A percentile compares a stretch with the other conserved stretches of the same genome.
These are phyloP conservation scores for Aselliscus stoliczkanus DNA, from an alignment of 2,797 vertebrate species.

Conservation along the genomic window DNA sequence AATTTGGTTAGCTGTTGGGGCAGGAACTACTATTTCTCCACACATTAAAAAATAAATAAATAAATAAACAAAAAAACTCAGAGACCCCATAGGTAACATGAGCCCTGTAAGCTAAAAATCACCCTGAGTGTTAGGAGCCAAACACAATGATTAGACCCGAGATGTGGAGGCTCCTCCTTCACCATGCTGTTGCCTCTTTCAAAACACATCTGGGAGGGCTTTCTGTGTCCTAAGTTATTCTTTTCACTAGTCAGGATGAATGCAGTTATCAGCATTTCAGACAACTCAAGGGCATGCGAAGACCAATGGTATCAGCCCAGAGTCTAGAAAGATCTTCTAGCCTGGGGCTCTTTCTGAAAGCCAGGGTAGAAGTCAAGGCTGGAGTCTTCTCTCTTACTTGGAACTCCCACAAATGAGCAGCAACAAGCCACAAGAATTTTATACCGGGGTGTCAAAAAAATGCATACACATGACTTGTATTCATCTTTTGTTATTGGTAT, in stretches of 20 bases:
- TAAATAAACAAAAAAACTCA: not conserved
- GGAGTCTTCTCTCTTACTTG: not conserved
- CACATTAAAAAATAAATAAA: not conserved
- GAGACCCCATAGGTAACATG: too few relatives aligned
- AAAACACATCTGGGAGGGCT: not conserved
- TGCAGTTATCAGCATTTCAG: not conserved
- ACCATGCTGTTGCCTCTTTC: not conserved
- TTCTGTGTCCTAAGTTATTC: not conserved
- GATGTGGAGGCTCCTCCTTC: not conserved
- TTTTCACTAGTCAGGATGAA: not conserved
- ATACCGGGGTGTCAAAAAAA: too few relatives aligned
- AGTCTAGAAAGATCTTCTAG: not conserved
- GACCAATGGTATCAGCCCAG: not conserved
- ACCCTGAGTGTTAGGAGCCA: not conserved
- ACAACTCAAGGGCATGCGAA: too few relatives aligned
- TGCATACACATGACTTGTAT: too few relatives aligned
- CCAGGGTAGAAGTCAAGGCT: not conserved
- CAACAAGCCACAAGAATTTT: not conserved
- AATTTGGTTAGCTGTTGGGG: not conserved
- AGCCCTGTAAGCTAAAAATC: not conserved
- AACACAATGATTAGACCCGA: not conserved
- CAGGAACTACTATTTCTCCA: not conserved
- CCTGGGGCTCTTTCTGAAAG: conserved; percentile 1
- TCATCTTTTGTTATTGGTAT: too few relatives aligned
- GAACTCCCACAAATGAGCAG: not conserved